Evolutionary conservation across 2,113 vertebrate genomes (phyloP).

Genomic region (Macroglossus sobrinus): DNA sequence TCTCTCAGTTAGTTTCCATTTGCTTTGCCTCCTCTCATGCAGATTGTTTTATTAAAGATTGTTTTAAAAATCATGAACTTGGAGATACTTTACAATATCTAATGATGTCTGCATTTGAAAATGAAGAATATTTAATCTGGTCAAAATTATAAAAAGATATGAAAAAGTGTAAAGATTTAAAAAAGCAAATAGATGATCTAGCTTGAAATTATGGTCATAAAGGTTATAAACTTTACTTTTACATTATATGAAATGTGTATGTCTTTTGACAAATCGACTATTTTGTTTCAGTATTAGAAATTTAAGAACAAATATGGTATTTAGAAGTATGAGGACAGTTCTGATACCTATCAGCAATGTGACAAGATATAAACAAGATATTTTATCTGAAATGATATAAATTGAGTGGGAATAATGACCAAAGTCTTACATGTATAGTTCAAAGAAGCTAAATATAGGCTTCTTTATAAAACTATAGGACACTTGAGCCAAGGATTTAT

Average conservation of each 20-base stretch:
- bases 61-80: not conserved
- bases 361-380: not conserved
- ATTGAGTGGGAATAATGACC: not conserved
- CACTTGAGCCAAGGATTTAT: not conserved
- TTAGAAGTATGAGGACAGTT: not conserved
- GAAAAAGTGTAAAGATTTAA: not conserved
- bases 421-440: not conserved
- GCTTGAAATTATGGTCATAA: not conserved
- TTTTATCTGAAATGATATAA: conserved; percentile 24
- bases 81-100: not conserved
- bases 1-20: not conserved
- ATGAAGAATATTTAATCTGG: not conserved
- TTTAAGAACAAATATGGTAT: not conserved
- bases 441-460: not conserved
- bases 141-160: conserved; percentile 21
- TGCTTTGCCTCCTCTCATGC: not conserved
- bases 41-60: not conserved
- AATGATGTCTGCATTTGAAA: not conserved
- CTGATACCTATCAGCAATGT: not conserved
- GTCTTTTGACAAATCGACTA: not conserved
- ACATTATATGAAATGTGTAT: not conserved
- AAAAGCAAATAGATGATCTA: not conserved
- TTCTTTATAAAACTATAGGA: not conserved
- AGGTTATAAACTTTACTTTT: not conserved
- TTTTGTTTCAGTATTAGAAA: not conserved